Base-by-base conservation (phyloP, 2,113 vertebrate genomes). In the Perccottus glenii region DNA sequence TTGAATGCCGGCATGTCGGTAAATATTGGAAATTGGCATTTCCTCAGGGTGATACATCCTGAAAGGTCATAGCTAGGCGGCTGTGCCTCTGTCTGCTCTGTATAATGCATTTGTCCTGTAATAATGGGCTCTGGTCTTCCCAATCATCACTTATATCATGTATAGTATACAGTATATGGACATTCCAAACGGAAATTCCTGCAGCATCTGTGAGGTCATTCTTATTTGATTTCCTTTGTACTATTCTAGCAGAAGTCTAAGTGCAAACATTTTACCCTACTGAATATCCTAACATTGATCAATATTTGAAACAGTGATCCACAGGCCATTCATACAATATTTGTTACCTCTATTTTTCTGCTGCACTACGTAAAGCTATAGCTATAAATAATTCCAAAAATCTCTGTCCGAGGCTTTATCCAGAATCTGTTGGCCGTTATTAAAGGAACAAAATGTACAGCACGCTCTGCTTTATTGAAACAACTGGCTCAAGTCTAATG, bases 1-100 rank as follows among this genome's bases (percentile, higher is more conserved):
- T 87, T 82, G 60, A 84, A 90, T 81, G 86, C 85, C 58, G 67
- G 70, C 27, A 27, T 77, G 73, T 85, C 82, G 71, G 85, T 90
- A 86, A 85, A 88, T 90, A 86, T 80, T 83, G 81, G 70, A 84
- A 85, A 89, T 82, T 85, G 88, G 85, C 86, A 85, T 91, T 92
- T 92, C 86, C 78, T 88, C 68, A 82, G 82, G 81, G 81, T 84
- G 80, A 89, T 81, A 64, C 63, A 55, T 84, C 77, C 78, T 67
- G 75, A 92, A 92, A 93, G 90, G 92, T 93, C 92, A 92, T 75
- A 4, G 44, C 60, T 43, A 85, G 86, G 64, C 40, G 46, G 67
- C 66, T 69, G 53, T 64, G 67, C 61, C 56, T 70, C 64, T 40
- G 55, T 66, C 66, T 59, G 45, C 63, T 79, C 70, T 71, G 66